phyloP scores from a whole-genome alignment of 2,888 invertebrate species.

The Ormyrus labotus region DNA sequence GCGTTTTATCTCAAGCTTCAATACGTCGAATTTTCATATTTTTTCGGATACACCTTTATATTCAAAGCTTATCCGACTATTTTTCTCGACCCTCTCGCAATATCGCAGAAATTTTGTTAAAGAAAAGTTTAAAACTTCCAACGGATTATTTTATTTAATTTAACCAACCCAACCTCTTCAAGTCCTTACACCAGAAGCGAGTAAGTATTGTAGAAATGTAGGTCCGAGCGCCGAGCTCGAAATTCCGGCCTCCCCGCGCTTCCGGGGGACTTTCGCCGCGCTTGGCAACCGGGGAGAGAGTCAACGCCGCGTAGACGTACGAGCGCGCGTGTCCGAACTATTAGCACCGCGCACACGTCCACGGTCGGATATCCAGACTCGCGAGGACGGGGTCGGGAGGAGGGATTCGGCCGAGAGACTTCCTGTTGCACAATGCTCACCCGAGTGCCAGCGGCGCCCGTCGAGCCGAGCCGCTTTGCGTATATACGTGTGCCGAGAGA shows the following conservation, averaged over 20 bases:
- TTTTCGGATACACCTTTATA: not conserved
- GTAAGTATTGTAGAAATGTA: too few species aligned
- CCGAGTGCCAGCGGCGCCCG: not conserved
- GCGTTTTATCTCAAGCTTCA: constrained; percentile 12
- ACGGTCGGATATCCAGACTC: constrained; percentile 24
- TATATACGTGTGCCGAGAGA: constrained; percentile 8
- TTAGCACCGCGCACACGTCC: constrained; percentile 54
- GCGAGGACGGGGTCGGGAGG: not conserved
- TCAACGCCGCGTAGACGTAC: not conserved
- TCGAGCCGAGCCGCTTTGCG: constrained; percentile 1
- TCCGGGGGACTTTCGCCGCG: too few species aligned
- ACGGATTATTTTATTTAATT: too few species aligned
- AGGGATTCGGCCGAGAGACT: constrained; percentile 15
- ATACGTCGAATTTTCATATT: not conserved
- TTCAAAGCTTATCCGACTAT: too few species aligned
- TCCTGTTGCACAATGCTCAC: constrained; percentile 50
- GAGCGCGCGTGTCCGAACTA: constrained; percentile 34
- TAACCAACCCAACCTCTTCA: too few species aligned
- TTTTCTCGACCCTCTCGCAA: too few species aligned
- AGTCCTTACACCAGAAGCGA: too few species aligned
- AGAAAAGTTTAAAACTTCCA: too few species aligned
- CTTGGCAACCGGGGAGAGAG: constrained; percentile 29
- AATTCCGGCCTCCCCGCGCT: too few species aligned
- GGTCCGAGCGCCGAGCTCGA: too few species aligned
- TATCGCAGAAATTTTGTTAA: too few species aligned